phyloP scores from a whole-genome alignment of 2,888 invertebrate genomes.

The Pherbina coryleti region DNA sequence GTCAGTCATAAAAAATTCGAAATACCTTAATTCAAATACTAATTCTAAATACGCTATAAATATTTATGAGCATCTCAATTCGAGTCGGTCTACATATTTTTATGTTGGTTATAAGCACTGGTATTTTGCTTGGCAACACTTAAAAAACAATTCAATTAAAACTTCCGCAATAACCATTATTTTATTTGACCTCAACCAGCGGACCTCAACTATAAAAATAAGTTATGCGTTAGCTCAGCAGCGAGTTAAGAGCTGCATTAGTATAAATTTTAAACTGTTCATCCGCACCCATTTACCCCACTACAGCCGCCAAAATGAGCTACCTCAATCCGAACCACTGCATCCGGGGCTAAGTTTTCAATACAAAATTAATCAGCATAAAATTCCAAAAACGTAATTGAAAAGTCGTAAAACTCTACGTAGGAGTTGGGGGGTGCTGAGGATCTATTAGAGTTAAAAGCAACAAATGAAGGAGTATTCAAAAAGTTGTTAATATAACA shows the following conservation, averaged over 20 bases:
- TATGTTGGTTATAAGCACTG: too few relatives aligned
- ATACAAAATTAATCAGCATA: constrained; percentile 31
- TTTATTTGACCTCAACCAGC: not conserved
- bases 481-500: not conserved
- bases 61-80: too few relatives aligned
- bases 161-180: not conserved
- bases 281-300: too few relatives aligned
- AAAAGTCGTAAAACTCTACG: constrained; percentile 27
- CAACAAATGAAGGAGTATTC: not conserved
- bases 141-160: constrained; percentile 23
- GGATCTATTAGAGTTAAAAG: not conserved
- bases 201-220: constrained; percentile 19
- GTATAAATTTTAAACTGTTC: not conserved
- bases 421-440: not conserved
- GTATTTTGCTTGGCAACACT: not conserved
- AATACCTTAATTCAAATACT: too few relatives aligned
- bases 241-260: not conserved
- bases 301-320: too few relatives aligned
- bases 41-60: too few relatives aligned
- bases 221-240: not conserved
- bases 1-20: too few relatives aligned
- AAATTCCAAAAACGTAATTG: constrained; percentile 21
- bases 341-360: not conserved
- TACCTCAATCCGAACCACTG: not conserved
- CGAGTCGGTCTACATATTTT: too few relatives aligned